Conservation (phyloP, 1,140 invertebrate genomes). For the Drosophila insularis region DNA sequence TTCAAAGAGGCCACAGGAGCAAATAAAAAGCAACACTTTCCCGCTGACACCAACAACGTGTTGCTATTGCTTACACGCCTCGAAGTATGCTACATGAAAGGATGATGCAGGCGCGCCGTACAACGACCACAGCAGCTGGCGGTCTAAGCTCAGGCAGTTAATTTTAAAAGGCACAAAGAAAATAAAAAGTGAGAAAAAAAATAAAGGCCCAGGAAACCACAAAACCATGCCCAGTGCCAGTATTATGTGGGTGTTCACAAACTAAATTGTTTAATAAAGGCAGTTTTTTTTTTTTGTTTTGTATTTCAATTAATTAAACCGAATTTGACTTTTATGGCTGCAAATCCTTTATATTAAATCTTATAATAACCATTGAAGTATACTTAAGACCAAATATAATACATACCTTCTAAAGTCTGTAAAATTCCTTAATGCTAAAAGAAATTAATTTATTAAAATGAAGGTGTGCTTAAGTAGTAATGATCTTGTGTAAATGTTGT, state of each 20-base stretch:
- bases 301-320: neutral
- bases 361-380: too few species aligned
- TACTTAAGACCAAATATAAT: too few species aligned
- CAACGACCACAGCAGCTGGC: constrained; percentile 6
- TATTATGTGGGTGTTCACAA: neutral
- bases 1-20: constrained; percentile 38
- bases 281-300: neutral
- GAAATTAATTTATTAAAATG: too few species aligned
- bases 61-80: constrained; percentile 26
- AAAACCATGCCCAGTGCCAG: neutral
- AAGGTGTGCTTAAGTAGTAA: too few species aligned
- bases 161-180: constrained; percentile 17
- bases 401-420: too few species aligned
- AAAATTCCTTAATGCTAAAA: too few species aligned
- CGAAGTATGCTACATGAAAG: constrained; percentile 22
- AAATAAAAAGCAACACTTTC: constrained; percentile 23
- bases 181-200: neutral
- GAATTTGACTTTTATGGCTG: neutral
- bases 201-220: neutral
- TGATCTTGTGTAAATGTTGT: too few species aligned
- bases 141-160: constrained; percentile 30
- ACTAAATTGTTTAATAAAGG: neutral
- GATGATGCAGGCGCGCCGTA: neutral
- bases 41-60: constrained; percentile 36
- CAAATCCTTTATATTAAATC: too few species aligned